These are phyloP conservation scores for Cheilosia variabilis DNA, from an alignment of 2,888 invertebrate species.

Conservation along the genomic window DNA sequence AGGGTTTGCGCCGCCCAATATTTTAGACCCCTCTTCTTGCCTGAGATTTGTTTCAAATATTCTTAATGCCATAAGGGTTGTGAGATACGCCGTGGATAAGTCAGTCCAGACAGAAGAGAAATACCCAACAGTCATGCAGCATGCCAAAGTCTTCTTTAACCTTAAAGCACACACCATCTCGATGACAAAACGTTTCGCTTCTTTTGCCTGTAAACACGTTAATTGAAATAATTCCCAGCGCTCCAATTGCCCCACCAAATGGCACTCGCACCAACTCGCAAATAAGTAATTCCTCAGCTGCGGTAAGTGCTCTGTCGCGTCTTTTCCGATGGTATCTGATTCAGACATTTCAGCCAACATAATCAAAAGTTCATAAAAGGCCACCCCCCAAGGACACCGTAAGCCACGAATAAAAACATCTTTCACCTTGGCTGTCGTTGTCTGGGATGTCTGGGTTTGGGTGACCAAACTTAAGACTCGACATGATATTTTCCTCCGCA, in stretches of 20 bases:
- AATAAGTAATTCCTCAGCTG: slow-evolving; percentile 66
- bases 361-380: slow-evolving; percentile 74
- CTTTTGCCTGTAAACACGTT: slow-evolving; percentile 19
- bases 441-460: slow-evolving; percentile 51
- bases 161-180: no score
- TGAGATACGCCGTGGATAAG: no score
- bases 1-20: no score
- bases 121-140: no score
- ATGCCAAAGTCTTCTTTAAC: no score
- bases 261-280: slow-evolving; percentile 49
- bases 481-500: slow-evolving; percentile 52
- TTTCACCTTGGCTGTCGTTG: slow-evolving; percentile 68
- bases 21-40: no score
- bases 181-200: not conserved
- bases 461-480: slow-evolving; percentile 68
- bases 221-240: slow-evolving; percentile 61
- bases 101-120: no score
- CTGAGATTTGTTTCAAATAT: no score
- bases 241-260: slow-evolving; percentile 49
- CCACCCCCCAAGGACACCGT: slow-evolving; percentile 50
- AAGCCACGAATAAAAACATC: slow-evolving; percentile 66
- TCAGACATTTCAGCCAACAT: slow-evolving; percentile 66
- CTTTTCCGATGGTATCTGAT: slow-evolving; percentile 64
- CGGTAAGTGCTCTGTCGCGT: slow-evolving; percentile 65
- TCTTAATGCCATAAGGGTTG: no score